Evolutionary conservation across 2,888 invertebrate genomes (phyloP).

Genomic region (Rhingia rostrata): DNA sequence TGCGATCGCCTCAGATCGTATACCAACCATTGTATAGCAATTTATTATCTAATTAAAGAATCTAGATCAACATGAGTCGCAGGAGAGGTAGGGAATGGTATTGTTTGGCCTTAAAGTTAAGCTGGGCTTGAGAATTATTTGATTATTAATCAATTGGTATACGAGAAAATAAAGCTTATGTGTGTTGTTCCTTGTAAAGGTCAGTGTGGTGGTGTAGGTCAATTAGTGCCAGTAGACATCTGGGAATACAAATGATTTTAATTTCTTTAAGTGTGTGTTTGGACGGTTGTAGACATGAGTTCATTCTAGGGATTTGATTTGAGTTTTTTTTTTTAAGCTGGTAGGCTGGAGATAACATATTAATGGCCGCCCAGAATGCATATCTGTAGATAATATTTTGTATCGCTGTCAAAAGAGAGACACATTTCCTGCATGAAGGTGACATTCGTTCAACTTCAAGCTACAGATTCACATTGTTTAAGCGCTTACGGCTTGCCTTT

Average conservation of each 20-base stretch:
- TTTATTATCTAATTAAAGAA: slow-evolving; percentile 62
- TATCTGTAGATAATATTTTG: too few relatives aligned
- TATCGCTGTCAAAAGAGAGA: too few relatives aligned
- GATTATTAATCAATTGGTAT: slow-evolving; percentile 46
- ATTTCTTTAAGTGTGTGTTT: not conserved
- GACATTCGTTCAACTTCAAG: too few relatives aligned
- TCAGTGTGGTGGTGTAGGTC: slow-evolving; percentile 17
- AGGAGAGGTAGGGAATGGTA: slow-evolving; percentile 3
- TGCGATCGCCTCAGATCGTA: slow-evolving; percentile 17
- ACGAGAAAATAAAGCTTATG: not conserved
- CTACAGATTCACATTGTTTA: too few relatives aligned
- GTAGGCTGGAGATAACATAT: too few relatives aligned
- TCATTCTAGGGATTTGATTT: not conserved
- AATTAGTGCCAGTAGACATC: not conserved
- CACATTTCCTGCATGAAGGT: too few relatives aligned
- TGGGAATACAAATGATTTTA: not conserved
- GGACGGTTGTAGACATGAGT: not conserved
- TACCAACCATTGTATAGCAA: slow-evolving; percentile 48
- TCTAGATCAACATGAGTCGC: slow-evolving; percentile 46
- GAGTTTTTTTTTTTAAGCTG: too few relatives aligned
- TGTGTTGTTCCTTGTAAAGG: slow-evolving; percentile 36
- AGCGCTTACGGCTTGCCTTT: too few relatives aligned
- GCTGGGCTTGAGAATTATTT: slow-evolving; percentile 11
- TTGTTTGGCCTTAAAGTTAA: slow-evolving; percentile 1
- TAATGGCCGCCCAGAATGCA: too few relatives aligned